A percentile compares a stretch with the other conserved stretches of the same genome.
Evolutionary conservation across 2,797 vertebrate genomes (phyloP).

Genomic region (Hippocampus kuda): DNA sequence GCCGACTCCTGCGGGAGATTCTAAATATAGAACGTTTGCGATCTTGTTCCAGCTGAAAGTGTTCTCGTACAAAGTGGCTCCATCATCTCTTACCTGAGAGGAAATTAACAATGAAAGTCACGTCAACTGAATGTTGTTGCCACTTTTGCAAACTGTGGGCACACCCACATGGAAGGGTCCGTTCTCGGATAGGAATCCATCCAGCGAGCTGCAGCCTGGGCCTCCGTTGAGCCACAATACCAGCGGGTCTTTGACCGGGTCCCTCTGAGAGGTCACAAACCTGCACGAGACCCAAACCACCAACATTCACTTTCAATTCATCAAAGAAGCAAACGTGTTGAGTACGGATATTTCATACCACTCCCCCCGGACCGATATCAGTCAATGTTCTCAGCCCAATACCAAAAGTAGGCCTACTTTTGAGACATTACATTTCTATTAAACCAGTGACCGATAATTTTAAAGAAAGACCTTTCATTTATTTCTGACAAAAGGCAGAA

Average conservation of each 20-base stretch:
- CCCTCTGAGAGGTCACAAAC: conserved; percentile 70
- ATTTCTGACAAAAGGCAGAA: too few relatives aligned
- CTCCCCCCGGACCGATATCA: too few relatives aligned
- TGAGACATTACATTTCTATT: neutral
- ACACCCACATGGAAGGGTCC: conserved; percentile 67
- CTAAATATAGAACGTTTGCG: conserved; percentile 68
- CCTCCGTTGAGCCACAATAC: conserved; percentile 75
- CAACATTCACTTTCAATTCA: neutral
- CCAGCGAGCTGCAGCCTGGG: conserved; percentile 72
- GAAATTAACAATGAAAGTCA: neutral
- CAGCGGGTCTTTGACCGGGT: conserved; percentile 64
- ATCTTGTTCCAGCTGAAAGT: conserved; percentile 70
- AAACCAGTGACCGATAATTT: neutral
- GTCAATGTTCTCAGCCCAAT: too few relatives aligned
- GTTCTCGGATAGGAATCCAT: conserved; percentile 71
- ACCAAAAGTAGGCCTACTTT: too few relatives aligned
- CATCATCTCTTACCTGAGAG: conserved; percentile 61
- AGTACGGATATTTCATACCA: too few relatives aligned
- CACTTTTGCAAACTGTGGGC: neutral
- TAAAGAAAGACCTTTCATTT: too few relatives aligned
- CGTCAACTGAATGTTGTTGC: neutral
- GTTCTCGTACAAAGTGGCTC: conserved; percentile 64
- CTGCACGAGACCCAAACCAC: conserved; percentile 34
- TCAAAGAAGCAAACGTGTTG: neutral
- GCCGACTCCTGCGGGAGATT: conserved; percentile 72